Evolutionary conservation across 2,888 invertebrate species (phyloP), one percentile per base, ranked within the genome.

Genomic region (Didymodactylos carnosus): DNA sequence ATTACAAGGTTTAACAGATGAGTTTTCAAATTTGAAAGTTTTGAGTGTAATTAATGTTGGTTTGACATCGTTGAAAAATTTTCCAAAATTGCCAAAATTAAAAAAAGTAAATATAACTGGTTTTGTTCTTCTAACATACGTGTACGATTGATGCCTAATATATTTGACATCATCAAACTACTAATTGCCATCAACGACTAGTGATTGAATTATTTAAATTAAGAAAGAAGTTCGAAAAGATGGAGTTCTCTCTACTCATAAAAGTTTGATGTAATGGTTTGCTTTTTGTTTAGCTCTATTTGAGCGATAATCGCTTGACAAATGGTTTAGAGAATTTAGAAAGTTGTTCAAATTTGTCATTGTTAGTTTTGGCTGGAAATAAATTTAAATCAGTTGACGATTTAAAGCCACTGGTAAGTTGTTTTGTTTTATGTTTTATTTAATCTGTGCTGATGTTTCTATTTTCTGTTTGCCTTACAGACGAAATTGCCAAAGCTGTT

Each of bases 31-130:
- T 82, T 87, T 97, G 83, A 90, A 92, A 86, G 87, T 88, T 72
- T 87, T 98, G 80, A 94, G 94, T 83, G 88, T 97, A 79, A 95
- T 94, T 82, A 94, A 94, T 86, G 93, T 92, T 79, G 95, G 95
- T 76, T 88, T 98, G 77, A 93, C 93, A 77, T 89, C 90, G 80
- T 88, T 97, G 75, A 94, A 94, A 87, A 94, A 94, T 77, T 94
- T 98, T 82, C 97, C 97, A 35, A 89, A 89, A 82, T 87, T 97
- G 79, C 90, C 93, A 76, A 92, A 91, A 83, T 87, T 97, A 77
- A 90, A 89, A 85, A 93, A 91, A 87, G 88, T 93, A 79, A 78
- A n/a, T n/a, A n/a, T n/a, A n/a, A n/a, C n/a, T n/a, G n/a, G n/a
- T n/a, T n/a, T n/a, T n/a, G n/a, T n/a, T n/a, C n/a, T n/a, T n/a